These are phyloP conservation scores for Pseudochromis fuscus DNA, from an alignment of 2,797 vertebrate species.

Conservation along the genomic window DNA sequence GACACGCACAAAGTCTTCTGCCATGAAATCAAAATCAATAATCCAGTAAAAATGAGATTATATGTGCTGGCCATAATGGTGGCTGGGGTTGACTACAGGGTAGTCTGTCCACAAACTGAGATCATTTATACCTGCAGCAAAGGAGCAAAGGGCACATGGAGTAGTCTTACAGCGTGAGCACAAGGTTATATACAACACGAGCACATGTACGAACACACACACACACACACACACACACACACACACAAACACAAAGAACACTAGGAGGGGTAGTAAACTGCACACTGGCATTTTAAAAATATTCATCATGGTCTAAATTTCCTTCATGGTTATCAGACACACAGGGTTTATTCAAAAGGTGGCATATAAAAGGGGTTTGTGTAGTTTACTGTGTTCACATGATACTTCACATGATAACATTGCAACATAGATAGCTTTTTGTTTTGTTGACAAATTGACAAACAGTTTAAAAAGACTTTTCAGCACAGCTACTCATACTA, in stretches of 20 bases:
- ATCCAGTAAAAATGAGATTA: conserved; percentile 54
- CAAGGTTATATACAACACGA: conserved; percentile 12
- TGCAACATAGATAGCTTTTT: not conserved
- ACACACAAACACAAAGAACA: not conserved
- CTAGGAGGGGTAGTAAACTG: not conserved
- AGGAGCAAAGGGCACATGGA: conserved; percentile 78
- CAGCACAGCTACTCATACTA: not conserved
- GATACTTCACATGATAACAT: not conserved
- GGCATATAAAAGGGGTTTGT: not conserved
- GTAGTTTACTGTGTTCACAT: not conserved
- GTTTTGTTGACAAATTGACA: not conserved
- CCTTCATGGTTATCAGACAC: not conserved
- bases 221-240: conserved; percentile 7
- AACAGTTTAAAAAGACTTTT: not conserved
- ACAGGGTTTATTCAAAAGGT: not conserved
- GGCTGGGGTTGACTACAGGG: not conserved
- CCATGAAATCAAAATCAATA: conserved; percentile 71
- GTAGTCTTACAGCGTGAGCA: not conserved
- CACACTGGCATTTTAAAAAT: not conserved
- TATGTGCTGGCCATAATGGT: conserved; percentile 67
- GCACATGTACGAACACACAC: conserved; percentile 3
- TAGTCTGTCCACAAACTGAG: not conserved
- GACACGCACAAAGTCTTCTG: conserved; percentile 52
- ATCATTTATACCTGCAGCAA: conserved; percentile 52
- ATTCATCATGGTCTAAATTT: not conserved